Conservation (phyloP, 2,113 vertebrate species). For the Eurypyga helias region DNA sequence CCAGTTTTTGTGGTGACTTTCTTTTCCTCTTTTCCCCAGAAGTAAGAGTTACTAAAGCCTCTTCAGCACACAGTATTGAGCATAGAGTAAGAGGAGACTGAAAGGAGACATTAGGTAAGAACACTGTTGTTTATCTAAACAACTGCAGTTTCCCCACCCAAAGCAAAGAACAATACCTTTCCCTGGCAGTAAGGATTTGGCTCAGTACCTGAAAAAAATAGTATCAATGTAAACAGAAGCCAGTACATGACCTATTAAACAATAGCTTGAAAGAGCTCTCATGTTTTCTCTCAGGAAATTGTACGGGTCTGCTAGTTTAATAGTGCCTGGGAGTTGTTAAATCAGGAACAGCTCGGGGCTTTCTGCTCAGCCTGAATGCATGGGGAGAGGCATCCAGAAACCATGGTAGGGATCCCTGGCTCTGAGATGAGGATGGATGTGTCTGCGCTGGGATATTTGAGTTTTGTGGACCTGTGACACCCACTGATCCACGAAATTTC, state of each 20-base stretch:
- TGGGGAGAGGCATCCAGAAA: not conserved
- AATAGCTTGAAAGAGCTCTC: constrained; percentile 6
- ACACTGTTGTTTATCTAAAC: constrained; percentile 8
- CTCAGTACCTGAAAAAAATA: not conserved
- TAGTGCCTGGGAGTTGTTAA: not conserved
- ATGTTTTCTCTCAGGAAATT: constrained; percentile 15
- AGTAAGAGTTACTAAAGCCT: not conserved
- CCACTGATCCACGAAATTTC: not conserved
- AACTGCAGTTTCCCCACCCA: constrained; percentile 11
- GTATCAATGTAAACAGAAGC: not conserved
- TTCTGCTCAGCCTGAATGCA: not conserved
- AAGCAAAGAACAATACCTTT: constrained; percentile 7
- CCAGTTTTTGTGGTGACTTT: not conserved
- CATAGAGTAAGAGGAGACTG: not conserved
- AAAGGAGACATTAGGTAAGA: not conserved
- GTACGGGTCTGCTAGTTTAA: not conserved
- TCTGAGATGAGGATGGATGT: not conserved
- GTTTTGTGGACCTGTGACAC: not conserved
- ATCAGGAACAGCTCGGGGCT: not conserved
- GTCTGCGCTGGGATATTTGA: rapidly evolving
- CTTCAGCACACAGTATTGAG: not conserved
- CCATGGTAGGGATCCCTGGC: rapidly evolving
- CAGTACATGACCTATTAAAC: not conserved
- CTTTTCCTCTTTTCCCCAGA: not conserved
- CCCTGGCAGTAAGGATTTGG: not conserved